These are phyloP conservation scores for Xestoiulus laeticollis DNA, from an alignment of 2,888 invertebrate species.

Conservation along the genomic window DNA sequence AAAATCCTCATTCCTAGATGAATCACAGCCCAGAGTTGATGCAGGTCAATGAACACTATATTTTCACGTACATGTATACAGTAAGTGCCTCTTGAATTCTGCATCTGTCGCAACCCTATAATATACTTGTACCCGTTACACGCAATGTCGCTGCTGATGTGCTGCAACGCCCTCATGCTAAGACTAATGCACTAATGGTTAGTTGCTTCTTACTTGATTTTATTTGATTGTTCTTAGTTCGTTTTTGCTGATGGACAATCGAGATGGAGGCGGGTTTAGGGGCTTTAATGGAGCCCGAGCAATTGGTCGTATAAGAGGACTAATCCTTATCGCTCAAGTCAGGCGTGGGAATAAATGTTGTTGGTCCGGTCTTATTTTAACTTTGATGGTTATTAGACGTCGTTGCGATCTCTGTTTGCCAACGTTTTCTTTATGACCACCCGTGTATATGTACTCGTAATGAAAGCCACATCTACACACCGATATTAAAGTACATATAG, in stretches of 20 bases:
- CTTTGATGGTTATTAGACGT: background rate
- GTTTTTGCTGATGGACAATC: background rate
- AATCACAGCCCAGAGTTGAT: background rate
- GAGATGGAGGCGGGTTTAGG: background rate
- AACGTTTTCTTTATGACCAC: slow-evolving; percentile 23
- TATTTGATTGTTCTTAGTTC: background rate
- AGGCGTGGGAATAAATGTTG: background rate
- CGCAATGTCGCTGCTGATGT: background rate
- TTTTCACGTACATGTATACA: too few species aligned
- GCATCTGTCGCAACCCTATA: background rate
- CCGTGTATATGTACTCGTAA: background rate
- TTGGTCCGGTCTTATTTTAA: background rate
- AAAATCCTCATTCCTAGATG: background rate
- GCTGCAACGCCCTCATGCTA: background rate
- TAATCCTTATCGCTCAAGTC: slow-evolving; percentile 17
- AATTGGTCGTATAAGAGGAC: background rate
- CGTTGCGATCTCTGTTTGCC: background rate
- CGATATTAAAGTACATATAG: slow-evolving; percentile 34
- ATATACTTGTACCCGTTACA: background rate
- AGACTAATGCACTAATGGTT: background rate
- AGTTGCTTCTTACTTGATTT: background rate
- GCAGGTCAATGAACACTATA: too few species aligned
- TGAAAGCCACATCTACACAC: background rate
- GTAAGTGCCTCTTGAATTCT: too few species aligned
- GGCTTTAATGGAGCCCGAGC: background rate